Conservation (phyloP, 2,888 invertebrate genomes). For the Phyto melanocephala region DNA sequence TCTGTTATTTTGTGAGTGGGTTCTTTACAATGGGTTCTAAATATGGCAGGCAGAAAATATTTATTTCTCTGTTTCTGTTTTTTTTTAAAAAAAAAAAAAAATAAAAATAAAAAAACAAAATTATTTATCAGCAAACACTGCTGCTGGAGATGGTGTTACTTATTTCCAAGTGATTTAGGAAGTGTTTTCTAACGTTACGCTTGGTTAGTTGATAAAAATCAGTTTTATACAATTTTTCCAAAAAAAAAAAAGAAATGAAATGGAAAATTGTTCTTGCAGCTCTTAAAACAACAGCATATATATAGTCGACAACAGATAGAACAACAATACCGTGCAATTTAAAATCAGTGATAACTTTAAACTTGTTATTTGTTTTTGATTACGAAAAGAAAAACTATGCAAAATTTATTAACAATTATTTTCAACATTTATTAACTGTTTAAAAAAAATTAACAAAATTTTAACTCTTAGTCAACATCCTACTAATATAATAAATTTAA, state of each 20-base stretch:
- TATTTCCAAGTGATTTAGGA: slow-evolving; percentile 75
- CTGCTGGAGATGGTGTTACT: background rate
- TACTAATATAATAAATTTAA: no score
- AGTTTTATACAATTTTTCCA: slow-evolving; percentile 65
- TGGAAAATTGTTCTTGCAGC: slow-evolving; percentile 6
- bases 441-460: no score
- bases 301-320: no score
- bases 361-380: no score
- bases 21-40: background rate
- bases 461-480: no score
- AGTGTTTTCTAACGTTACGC: slow-evolving; percentile 76
- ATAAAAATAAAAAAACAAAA: background rate
- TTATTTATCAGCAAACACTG: slow-evolving; percentile 39
- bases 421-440: no score
- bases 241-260: background rate
- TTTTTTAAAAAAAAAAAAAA: slow-evolving; percentile 25
- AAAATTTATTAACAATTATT: no score
- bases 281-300: background rate
- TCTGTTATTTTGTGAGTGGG: slow-evolving; percentile 43
- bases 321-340: no score
- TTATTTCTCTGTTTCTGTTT: slow-evolving; percentile 5
- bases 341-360: no score
- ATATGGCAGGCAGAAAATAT: slow-evolving; percentile 15
- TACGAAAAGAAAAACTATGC: no score
- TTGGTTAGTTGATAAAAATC: slow-evolving; percentile 77